Percentiles rank a stretch among this genome's conserved stretches.
phyloP scores from a whole-genome alignment of 2,797 vertebrate genomes.

The Fistularia commersonii region DNA sequence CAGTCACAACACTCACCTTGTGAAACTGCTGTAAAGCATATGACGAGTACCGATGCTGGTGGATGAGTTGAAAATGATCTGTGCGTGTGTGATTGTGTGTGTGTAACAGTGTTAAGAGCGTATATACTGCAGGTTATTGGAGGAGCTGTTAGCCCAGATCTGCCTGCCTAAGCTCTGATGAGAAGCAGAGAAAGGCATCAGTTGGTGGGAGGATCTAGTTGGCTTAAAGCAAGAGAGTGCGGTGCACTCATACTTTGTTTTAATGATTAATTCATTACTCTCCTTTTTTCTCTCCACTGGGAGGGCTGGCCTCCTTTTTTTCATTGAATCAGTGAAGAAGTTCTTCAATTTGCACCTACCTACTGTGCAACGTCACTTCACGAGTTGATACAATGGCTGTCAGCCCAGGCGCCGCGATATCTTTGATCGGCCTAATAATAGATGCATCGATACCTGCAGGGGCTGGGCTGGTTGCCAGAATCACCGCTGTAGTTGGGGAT shows the following conservation, averaged over 20 bases:
- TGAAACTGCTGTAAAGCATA: not conserved
- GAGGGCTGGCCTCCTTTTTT: conserved; percentile 49
- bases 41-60: conserved; percentile 3
- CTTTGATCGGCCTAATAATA: conserved; percentile 71
- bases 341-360: conserved; percentile 25
- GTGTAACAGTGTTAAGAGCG: conserved; percentile 18
- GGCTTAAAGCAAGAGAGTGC: conserved; percentile 47
- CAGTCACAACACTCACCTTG: too few species aligned
- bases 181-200: conserved; percentile 8
- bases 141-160: conserved; percentile 37
- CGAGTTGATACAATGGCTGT: conserved; percentile 43
- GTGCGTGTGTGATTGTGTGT: too few species aligned
- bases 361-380: conserved; percentile 21
- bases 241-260: conserved; percentile 50
- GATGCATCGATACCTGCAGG: conserved; percentile 68
- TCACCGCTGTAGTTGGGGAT: conserved; percentile 14
- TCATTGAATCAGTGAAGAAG: conserved; percentile 35
- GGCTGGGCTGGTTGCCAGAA: conserved; percentile 38
- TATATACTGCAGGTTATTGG: conserved; percentile 12
- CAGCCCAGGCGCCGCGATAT: conserved; percentile 39
- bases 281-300: conserved; percentile 32
- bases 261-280: conserved; percentile 66
- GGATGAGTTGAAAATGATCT: conserved; percentile 24
- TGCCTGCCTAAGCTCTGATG: conserved; percentile 35
- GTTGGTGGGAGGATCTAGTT: conserved; percentile 31